These are phyloP conservation scores for Saturnia japonica DNA, from an alignment of 2,888 invertebrate species.

Conservation along the genomic window DNA sequence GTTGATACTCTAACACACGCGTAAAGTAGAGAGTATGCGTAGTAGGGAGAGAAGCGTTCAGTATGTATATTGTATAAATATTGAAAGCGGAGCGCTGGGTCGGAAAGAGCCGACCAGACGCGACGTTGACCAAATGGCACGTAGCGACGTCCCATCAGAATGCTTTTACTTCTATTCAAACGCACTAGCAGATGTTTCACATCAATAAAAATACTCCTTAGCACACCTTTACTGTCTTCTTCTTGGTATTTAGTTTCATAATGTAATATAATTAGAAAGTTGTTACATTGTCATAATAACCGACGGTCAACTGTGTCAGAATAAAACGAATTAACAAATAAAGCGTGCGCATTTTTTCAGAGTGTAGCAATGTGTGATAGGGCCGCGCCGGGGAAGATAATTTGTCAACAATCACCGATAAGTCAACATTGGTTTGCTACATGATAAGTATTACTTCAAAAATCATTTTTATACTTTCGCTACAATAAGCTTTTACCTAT, in stretches of 20 bases:
- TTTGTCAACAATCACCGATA: constrained; percentile 20
- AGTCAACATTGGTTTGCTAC: constrained; percentile 13
- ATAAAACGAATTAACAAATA: constrained; percentile 54
- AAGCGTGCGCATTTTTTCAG: constrained; percentile 43
- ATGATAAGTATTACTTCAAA: not conserved
- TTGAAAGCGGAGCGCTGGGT: no score
- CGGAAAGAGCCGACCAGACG: no score
- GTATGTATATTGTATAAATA: no score
- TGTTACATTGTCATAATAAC: constrained; percentile 33
- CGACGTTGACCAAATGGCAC: no score
- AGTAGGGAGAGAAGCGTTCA: no score
- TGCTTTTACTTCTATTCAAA: no score
- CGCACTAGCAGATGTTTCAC: no score
- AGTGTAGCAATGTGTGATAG: constrained; percentile 9
- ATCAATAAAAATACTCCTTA: no score
- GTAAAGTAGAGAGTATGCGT: no score
- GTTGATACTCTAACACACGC: no score
- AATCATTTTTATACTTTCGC: not conserved
- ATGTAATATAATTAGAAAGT: constrained; percentile 33
- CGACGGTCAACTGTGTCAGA: constrained; percentile 30
- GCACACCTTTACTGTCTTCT: no score
- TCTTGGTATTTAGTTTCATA: not conserved
- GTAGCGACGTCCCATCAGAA: no score
- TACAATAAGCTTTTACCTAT: not conserved
- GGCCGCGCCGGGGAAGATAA: constrained; percentile 5